These are phyloP conservation scores for Cactoblastis cactorum DNA, from an alignment of 2,888 invertebrate genomes.

Conservation along the genomic window DNA sequence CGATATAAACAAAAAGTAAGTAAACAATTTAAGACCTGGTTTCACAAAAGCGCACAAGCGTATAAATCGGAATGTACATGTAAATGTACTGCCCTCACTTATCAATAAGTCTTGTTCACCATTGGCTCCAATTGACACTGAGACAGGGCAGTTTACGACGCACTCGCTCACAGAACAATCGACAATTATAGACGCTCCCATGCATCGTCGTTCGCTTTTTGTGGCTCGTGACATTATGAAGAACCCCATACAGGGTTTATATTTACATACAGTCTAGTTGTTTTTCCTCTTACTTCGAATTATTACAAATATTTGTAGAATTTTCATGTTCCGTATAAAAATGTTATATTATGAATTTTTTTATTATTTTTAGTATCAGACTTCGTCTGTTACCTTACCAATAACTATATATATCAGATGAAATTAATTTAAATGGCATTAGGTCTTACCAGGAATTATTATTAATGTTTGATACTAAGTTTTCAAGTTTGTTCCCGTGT, in stretches of 20 bases:
- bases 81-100: conserved; percentile 11
- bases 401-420: no score
- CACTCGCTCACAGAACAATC: conserved; percentile 17
- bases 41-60: conserved; percentile 3
- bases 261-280: conserved; percentile 38
- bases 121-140: conserved; percentile 8
- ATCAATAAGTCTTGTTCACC: conserved; percentile 10
- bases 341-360: no score
- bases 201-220: conserved; percentile 28
- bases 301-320: neutral
- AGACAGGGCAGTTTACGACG: conserved; percentile 9
- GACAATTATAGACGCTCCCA: conserved; percentile 25
- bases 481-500: neutral
- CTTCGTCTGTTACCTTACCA: no score
- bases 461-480: no score
- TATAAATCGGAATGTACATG: conserved; percentile 3
- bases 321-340: no score
- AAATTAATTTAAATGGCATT: no score
- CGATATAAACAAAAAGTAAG: neutral
- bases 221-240: conserved; percentile 40
- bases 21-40: conserved; percentile 7
- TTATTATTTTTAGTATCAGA: no score
- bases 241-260: conserved; percentile 26
- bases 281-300: conserved; percentile 11
- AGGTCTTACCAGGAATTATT: no score